These are phyloP conservation scores for Drosophila funebris DNA, from an alignment of 1,140 invertebrate species.

Conservation along the genomic window DNA sequence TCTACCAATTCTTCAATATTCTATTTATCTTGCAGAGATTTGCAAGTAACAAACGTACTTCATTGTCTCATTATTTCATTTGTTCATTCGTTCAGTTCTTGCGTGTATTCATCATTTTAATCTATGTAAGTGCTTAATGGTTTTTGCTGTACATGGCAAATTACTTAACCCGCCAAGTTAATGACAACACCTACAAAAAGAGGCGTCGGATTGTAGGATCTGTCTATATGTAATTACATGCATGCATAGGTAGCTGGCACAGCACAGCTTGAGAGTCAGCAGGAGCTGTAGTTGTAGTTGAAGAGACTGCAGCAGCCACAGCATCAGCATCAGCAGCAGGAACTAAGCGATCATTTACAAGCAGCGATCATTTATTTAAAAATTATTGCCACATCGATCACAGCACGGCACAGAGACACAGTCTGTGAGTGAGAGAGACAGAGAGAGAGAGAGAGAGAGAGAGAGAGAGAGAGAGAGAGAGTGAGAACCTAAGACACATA, in stretches of 20 bases:
- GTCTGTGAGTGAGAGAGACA: background rate
- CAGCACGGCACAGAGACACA: slow-evolving; percentile 45
- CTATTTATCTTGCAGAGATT: too few relatives aligned
- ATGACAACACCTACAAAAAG: slow-evolving; percentile 73
- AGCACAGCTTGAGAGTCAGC: slow-evolving; percentile 29
- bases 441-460: slow-evolving; percentile 12
- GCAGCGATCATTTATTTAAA: slow-evolving; percentile 80
- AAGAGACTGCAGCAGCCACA: background rate
- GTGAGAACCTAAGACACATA: too few relatives aligned
- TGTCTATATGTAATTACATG: too few relatives aligned
- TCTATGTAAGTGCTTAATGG: slow-evolving; percentile 57
- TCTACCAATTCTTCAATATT: too few relatives aligned
- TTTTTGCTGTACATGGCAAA: slow-evolving; percentile 70
- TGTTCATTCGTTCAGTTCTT: background rate
- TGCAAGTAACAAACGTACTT: too few relatives aligned
- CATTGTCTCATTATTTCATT: too few relatives aligned
- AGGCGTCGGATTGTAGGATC: background rate
- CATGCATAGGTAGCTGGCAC: slow-evolving; percentile 25
- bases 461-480: slow-evolving; percentile 4
- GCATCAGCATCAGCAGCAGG: slow-evolving; percentile 8
- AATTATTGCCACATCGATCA: slow-evolving; percentile 82
- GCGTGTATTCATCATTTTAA: background rate
- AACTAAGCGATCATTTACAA: slow-evolving; percentile 72
- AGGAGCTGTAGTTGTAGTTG: slow-evolving; percentile 4
- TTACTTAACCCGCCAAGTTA: slow-evolving; percentile 72